Conservation (phyloP, 2,797 vertebrate genomes). For the Stomatorhinus walkeri region DNA sequence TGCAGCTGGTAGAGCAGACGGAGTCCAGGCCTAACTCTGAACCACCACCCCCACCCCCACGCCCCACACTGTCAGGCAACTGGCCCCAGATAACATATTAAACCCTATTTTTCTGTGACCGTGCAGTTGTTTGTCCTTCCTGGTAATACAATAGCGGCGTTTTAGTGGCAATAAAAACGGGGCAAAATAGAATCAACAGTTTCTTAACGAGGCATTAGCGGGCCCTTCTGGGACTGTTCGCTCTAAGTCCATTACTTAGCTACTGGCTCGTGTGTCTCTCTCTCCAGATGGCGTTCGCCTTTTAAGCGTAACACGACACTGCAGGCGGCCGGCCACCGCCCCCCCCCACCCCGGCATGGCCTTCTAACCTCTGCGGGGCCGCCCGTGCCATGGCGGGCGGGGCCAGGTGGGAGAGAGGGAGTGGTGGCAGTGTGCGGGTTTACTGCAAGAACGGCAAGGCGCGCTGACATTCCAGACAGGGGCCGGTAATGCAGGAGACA, state of each 20-base stretch:
- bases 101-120: conserved; percentile 34
- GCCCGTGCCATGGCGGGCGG: not conserved
- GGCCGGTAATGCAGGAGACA: conserved; percentile 23
- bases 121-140: conserved; percentile 43
- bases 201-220: conserved; percentile 45
- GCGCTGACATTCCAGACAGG: conserved; percentile 22
- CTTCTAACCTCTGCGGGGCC: conserved; percentile 39
- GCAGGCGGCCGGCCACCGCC: conserved; percentile 35
- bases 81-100: conserved; percentile 24
- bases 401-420: not conserved
- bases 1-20: not conserved
- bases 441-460: not conserved
- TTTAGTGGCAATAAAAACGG: conserved; percentile 48
- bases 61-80: not conserved
- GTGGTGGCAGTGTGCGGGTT: too few species aligned
- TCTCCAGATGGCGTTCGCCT: conserved; percentile 57
- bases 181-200: conserved; percentile 48
- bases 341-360: conserved; percentile 18
- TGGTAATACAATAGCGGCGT: conserved; percentile 44
- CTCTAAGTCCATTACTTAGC: conserved; percentile 49
- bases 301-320: conserved; percentile 60
- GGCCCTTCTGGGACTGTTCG: conserved; percentile 39
- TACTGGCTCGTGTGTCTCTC: conserved; percentile 50
- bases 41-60: not conserved
- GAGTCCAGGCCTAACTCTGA: not conserved